Evolutionary conservation across 2,113 vertebrate genomes (phyloP), one percentile per base, ranked within the genome.

Genomic region (Sceloporus tristichus): DNA sequence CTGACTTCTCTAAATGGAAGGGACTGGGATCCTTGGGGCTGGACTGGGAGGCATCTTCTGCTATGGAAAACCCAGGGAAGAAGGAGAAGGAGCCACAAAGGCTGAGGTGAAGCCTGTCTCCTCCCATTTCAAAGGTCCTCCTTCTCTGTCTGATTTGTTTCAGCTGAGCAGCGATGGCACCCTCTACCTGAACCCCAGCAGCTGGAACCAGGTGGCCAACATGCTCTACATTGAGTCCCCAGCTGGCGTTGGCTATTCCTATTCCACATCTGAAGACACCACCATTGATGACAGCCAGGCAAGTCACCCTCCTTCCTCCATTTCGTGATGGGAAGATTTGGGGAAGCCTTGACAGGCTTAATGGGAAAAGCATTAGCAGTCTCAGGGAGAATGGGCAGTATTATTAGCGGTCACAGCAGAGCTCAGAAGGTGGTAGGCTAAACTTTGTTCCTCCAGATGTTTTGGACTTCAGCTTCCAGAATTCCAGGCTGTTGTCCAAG

Each of bases 191-290:
- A 92, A 92, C 88, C 62, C 38, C 8, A 80, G 85, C 77, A 87
- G 87, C 84, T 94, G 88, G 90, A 93, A 94, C 56, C 56, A 84
- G 38, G 82, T 79, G 11, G 86, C 94, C 88, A 91, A 79, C 6
- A 80, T 92, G 79, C 80, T 94, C 9, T 90, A 92, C n/a, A 25
- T 94, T 78, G 86, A 93, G 53, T 91, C 86, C 29, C 89, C 93
- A 0, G 29, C 83, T 3, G 92, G 87, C 1, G 89, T 93, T 13
- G 92, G 85, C 10, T 89, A 85, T 56, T 92, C 91, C 71, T 93
- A 79, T 59, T 87, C 90, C 74, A 73, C 89, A 13, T 23, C 70
- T 59, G 75, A 77, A 27, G 85, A 88, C 54, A 86, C 92, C 54
- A 54, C 89, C 74, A 92, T 59, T 38, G 66, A 77, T 42, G 92